Evolutionary conservation across 2,113 vertebrate genomes (phyloP), one percentile per base, ranked within the genome.

Genomic region (rabbit (Oryctolagus cuniculus)): DNA sequence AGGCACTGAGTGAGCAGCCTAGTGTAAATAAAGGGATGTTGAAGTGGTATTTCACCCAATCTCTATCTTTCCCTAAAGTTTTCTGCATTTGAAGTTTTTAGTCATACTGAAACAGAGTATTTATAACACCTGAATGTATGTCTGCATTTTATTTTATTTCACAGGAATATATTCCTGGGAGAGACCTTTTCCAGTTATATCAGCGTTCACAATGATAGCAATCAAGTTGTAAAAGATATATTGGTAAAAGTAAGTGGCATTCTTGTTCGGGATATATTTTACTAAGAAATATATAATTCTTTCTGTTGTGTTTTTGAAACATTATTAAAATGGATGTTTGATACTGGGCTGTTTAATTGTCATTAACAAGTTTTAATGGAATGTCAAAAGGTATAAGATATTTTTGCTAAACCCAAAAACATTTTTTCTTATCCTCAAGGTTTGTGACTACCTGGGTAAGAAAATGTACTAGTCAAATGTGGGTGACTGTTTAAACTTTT

Each of bases 131-230:
- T 88, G n/a, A 55, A 63, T 89, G 38, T 29, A 83, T 95, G 87
- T 78, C 66, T 94, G 11, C 97, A 53, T 31, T 49, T 73, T 72
- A 49, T 70, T 95, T 91, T 70, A 53, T 95, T 88, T 96, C 53
- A 97, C 97, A 99, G 99, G 91, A 99, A 99, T 95, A 99, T 99
- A 97, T 99, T 99, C 98, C 98, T 99, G 21, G 99, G 99, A 16
- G 99, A 99, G 97, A 99, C 99, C 0, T 99, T 99, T 98, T 99
- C 99, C 97, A 99, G 99, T 98, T 99, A 99, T 89, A 99, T 99
- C 96, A 99, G 99, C 2, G 99, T 99, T 86, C 99, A 99, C 97
- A 99, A 99, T 93, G 99, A 99, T 98, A 99, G 99, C 97, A 99
- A 21, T 96, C 99, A 99, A 97, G 97, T 99, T 66, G 99, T 99